phyloP scores from a whole-genome alignment of 2,888 invertebrate genomes.

The Parnassius glacialis region DNA sequence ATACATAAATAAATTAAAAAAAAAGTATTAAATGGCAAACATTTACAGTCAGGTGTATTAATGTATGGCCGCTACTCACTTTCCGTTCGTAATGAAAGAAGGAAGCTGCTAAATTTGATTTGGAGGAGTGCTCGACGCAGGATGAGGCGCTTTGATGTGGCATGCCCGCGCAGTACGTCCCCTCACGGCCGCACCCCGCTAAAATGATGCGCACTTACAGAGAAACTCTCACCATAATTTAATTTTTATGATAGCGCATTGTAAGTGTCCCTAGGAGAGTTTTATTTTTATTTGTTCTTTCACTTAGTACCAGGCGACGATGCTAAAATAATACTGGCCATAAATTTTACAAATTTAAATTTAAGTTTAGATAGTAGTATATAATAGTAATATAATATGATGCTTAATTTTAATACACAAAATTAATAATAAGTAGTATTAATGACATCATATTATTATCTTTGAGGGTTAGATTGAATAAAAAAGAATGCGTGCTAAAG shows the following conservation, averaged over 20 bases:
- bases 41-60: constrained; percentile 36
- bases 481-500: too few relatives aligned
- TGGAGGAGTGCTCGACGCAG: constrained; percentile 57
- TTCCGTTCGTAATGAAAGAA: constrained; percentile 62
- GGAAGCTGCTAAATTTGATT: constrained; percentile 77
- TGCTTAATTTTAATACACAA: too few relatives aligned
- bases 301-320: constrained; percentile 44
- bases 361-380: constrained; percentile 15
- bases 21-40: constrained; percentile 13
- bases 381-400: neutral
- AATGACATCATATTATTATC: too few relatives aligned
- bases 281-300: constrained; percentile 60
- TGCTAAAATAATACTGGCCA: constrained; percentile 29
- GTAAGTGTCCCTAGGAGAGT: constrained; percentile 66
- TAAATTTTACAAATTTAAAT: constrained; percentile 24
- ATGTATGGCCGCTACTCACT: constrained; percentile 30
- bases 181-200: constrained; percentile 48
- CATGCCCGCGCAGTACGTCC: constrained; percentile 40
- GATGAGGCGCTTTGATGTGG: constrained; percentile 75
- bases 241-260: constrained; percentile 79
- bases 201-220: constrained; percentile 75
- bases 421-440: too few relatives aligned
- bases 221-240: constrained; percentile 76
- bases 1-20: too few relatives aligned
- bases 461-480: too few relatives aligned